These are phyloP conservation scores for Drosophila gaucha DNA, from an alignment of 2,888 invertebrate genomes.

Conservation along the genomic window DNA sequence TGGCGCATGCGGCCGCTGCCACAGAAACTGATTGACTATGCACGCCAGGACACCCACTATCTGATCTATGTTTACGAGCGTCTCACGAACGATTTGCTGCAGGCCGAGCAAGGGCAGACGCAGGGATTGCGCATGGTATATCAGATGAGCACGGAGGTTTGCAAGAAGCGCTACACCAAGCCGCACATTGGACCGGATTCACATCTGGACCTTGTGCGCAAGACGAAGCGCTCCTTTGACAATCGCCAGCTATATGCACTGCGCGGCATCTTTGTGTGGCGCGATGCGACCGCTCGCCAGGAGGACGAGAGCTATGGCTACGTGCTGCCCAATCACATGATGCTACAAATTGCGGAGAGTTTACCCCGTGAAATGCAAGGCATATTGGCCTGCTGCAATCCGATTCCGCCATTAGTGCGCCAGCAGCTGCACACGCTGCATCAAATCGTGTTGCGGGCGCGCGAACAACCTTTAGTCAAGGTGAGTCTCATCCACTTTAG, in stretches of 20 bases:
- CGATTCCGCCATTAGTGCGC: slow-evolving; percentile 91
- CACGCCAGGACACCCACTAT: slow-evolving; percentile 97
- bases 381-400: slow-evolving; percentile 96
- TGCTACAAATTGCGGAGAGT: slow-evolving; percentile 94
- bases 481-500: slow-evolving; percentile 70
- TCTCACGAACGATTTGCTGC: slow-evolving; percentile 90
- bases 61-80: slow-evolving; percentile 94
- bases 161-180: slow-evolving; percentile 93
- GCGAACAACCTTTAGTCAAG: slow-evolving; percentile 89
- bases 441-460: slow-evolving; percentile 89
- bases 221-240: slow-evolving; percentile 92
- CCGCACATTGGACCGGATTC: slow-evolving; percentile 89
- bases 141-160: slow-evolving; percentile 90
- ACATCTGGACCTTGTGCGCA: slow-evolving; percentile 91
- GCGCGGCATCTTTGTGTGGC: slow-evolving; percentile 93
- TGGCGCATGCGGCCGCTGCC: slow-evolving; percentile 97
- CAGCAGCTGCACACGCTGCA: slow-evolving; percentile 87
- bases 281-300: slow-evolving; percentile 92
- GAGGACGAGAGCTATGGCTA: slow-evolving; percentile 97
- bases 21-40: slow-evolving; percentile 92
- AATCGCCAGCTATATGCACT: slow-evolving; percentile 93
- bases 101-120: slow-evolving; percentile 87
- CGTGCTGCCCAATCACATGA: slow-evolving; percentile 98
- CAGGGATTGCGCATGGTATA: slow-evolving; percentile 90
- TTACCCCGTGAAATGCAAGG: slow-evolving; percentile 97